These are phyloP conservation scores for Zeuzera pyrina DNA, from an alignment of 2,888 invertebrate species.

Conservation along the genomic window DNA sequence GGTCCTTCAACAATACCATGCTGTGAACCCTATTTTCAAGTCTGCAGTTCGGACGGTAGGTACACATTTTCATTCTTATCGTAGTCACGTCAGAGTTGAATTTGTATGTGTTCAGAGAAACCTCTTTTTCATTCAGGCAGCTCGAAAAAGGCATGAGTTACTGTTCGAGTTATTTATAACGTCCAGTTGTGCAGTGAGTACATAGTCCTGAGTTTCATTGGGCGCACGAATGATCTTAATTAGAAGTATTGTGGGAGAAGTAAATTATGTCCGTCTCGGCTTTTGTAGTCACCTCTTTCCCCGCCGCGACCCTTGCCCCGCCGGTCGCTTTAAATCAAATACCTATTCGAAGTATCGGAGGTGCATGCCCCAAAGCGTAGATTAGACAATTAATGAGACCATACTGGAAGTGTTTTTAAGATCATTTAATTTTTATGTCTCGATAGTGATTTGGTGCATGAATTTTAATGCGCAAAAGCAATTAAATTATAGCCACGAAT, in stretches of 20 bases:
- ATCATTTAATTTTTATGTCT: conserved; percentile 17
- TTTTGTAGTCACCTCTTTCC: conserved; percentile 32
- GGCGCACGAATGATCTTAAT: conserved; percentile 67
- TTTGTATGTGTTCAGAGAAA: conserved; percentile 17
- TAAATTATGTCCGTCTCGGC: conserved; percentile 51
- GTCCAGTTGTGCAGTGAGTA: conserved; percentile 55
- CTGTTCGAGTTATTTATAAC: conserved; percentile 65
- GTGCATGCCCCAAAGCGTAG: conserved; percentile 51
- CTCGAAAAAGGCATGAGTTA: conserved; percentile 55
- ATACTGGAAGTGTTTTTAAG: conserved; percentile 55
- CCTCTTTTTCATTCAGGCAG: conserved; percentile 32
- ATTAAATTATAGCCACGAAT: conserved; percentile 46
- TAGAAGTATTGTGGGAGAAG: conserved; percentile 63
- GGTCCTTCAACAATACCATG: conserved; percentile 43
- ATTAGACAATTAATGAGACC: conserved; percentile 65
- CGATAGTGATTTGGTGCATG: conserved; percentile 35
- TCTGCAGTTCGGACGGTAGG: conserved; percentile 15
- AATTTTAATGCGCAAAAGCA: conserved; percentile 58
- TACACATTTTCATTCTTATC: conserved; percentile 31
- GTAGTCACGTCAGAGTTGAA: conserved; percentile 24
- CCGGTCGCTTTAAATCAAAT: conserved; percentile 51
- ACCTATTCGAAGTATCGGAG: conserved; percentile 28
- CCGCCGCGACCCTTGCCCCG: conserved; percentile 15
- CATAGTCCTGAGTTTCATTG: conserved; percentile 51
- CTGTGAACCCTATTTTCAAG: conserved; percentile 37